Evolutionary conservation across 2,888 invertebrate genomes (phyloP), one percentile per base, ranked within the genome.

Genomic region (Brachynemurus nebulosus): DNA sequence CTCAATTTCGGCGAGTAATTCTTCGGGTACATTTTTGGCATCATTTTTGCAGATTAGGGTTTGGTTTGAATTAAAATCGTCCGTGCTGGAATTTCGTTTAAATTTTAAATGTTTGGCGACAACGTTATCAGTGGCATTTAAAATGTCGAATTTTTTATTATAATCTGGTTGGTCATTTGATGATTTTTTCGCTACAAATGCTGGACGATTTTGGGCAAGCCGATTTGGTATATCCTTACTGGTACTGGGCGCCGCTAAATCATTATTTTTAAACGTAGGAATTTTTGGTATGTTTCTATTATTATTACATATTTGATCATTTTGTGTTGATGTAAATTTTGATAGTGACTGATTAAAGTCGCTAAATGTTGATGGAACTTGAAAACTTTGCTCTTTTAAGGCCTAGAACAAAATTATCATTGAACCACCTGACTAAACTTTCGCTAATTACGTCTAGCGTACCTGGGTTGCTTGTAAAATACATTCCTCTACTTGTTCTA

Each of bases 381-480:
- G n/a, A n/a, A n/a, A n/a, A n/a, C n/a, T n/a, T n/a, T n/a, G n/a
- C n/a, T n/a, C n/a, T n/a, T n/a, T n/a, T n/a, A n/a, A n/a, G n/a
- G n/a, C n/a, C n/a, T n/a, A n/a, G n/a, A n/a, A n/a, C n/a, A n/a
- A n/a, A n/a, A n/a, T n/a, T n/a, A n/a, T n/a, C n/a, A n/a, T n/a
- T n/a, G n/a, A n/a, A n/a, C n/a, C n/a, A n/a, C n/a, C n/a, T n/a
- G n/a, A n/a, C n/a, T n/a, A n/a, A n/a, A n/a, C n/a, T n/a, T n/a
- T n/a, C n/a, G n/a, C n/a, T n/a, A n/a, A n/a, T n/a, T n/a, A 16
- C 9, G 16, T 16, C 34, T 16, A 11, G 20, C 18, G 19, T 20
- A 35, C 42, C 21, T 42, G 42, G 5, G 42, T 19, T 11, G 42
- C 42, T 35, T 42, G 42, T 8, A 35, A 35, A n/a, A 42, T 20